Evolutionary conservation across 2,797 vertebrate species (phyloP).

Genomic region (Oryzias dopingdopingensis): DNA sequence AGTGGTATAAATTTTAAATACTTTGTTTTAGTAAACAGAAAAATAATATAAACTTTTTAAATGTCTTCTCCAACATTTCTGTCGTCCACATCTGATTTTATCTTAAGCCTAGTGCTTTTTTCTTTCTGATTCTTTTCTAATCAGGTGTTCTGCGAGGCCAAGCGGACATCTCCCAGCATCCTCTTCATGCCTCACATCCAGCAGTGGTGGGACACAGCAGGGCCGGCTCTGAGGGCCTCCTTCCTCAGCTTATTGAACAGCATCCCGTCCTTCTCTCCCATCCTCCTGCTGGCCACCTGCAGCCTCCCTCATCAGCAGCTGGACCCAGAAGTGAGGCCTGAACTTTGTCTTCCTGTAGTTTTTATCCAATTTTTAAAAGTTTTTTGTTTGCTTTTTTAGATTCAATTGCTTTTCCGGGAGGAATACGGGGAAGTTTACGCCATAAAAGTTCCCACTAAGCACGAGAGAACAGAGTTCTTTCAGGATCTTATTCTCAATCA

Average conservation of each 20-base stretch:
- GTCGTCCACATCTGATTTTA: too few species aligned
- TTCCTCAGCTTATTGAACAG: slow-evolving; percentile 83
- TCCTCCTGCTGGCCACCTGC: slow-evolving; percentile 88
- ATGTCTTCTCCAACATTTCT: too few species aligned
- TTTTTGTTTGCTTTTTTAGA: slow-evolving; percentile 53
- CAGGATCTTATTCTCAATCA: slow-evolving; percentile 85
- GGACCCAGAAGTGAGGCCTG: slow-evolving; percentile 78
- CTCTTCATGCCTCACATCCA: slow-evolving; percentile 87
- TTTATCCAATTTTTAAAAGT: not conserved
- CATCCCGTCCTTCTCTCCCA: slow-evolving; percentile 87
- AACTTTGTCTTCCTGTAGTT: not conserved
- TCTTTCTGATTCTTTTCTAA: not conserved
- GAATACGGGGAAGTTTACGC: slow-evolving; percentile 83
- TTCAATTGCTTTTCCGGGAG: slow-evolving; percentile 81
- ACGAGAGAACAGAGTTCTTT: slow-evolving; percentile 83
- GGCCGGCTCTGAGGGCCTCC: slow-evolving; percentile 79
- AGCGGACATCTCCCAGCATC: slow-evolving; percentile 86
- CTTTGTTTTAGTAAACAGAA: too few species aligned
- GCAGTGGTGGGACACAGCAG: slow-evolving; percentile 89
- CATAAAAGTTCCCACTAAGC: slow-evolving; percentile 71
- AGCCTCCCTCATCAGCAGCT: slow-evolving; percentile 70
- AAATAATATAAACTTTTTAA: too few species aligned
- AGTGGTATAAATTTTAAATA: too few species aligned
- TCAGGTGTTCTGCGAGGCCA: slow-evolving; percentile 77
- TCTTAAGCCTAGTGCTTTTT: too few species aligned